Base-by-base conservation (phyloP, 1,140 invertebrate species). In the Palaemon carinicauda region DNA sequence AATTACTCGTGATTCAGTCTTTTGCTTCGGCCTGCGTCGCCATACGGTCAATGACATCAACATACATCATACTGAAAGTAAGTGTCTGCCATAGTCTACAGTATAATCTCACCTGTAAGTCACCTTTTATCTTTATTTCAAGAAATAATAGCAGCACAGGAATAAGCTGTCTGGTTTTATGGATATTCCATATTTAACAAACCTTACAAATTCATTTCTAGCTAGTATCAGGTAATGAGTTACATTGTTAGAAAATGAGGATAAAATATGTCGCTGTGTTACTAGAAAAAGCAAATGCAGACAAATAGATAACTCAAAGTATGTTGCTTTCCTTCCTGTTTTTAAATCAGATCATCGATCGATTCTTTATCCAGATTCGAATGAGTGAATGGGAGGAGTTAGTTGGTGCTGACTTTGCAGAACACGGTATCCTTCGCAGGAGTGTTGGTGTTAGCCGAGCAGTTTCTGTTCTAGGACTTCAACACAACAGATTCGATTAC, bases 301-400 rank as follows among this genome's bases (percentile, higher is more conserved):
- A 80, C 21, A 79, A 4, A 54, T 56, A 21, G 14, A 7, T 10
- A n/a, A n/a, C n/a, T n/a, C n/a, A n/a, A n/a, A n/a, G n/a, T 3
- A 9, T 10, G n/a, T n/a, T 1, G 1, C 19, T n/a, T 3, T 17
- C 54, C 19, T 53, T 5, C n/a, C 21, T 51, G 15, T 15, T 65
- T 31, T 12, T 54, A 0, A 2, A 69, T 3, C 54, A 41, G 87
- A 14, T 94, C 29, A 94, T 97, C 15, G 94, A 97, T 90, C 94
- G 94, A 90, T 92, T 97, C 5, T 4, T 87, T 3, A 92, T 97
- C 89, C 95, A 95, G 12, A 96, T 98, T 79, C 93, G 97, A 52
- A 96, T 98, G 96, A 93, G 94, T 73, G 93, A 94, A 1, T 94
- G 96, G 84, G 96, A 96, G 80, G 97, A 98, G 91, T 92, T 97